Evolutionary conservation across 2,888 invertebrate genomes (phyloP), one percentile per base, ranked within the genome.

Genomic region (Cheilosia vulpina): DNA sequence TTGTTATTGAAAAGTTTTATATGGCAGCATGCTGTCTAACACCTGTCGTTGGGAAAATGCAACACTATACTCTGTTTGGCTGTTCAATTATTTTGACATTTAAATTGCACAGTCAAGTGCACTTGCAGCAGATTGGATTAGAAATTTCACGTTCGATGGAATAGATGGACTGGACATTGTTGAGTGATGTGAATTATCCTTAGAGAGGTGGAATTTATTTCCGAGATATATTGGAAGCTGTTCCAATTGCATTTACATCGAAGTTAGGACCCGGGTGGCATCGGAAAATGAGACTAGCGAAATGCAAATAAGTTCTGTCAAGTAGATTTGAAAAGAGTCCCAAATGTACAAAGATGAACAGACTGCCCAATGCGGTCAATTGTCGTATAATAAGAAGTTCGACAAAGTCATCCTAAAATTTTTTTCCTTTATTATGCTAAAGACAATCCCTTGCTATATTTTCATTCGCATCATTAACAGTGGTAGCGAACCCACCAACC

Each of bases 61-160:
- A 27, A 7, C 24, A 5, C n/a, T 21, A 0, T 21, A 21, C 69
- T 31, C n/a, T 31, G 11, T 5, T 7, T n/a, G 31, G 41, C n/a
- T 31, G 62, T 72, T 27, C 72, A 72, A 72, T 72, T 72, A 72
- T 62, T 72, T 72, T 72, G 52, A 52, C 24, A 72, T 72, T 72
- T 72, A 62, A 72, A 72, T 72, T 72, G 62, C 72, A 62, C 62
- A 41, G 62, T 53, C 31, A 53, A 62, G 62, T 72, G 72, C 43
- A 72, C 62, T 52, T 62, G 38, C 38, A 38, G 38, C 62, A 62
- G 45, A 62, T 45, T 53, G 62, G 72, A 45, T 72, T 62, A 43
- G 34, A 7, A 45, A 17, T 45, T 38, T 38, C 11, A 11, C 38
- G 43, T 4, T n/a, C 43, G 15, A 43, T 6, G 5, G n/a, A n/a